A percentile compares a stretch with the other conserved stretches of the same genome.
phyloP scores from a whole-genome alignment of 1,140 invertebrate genomes.

The Whitmania pigra region DNA sequence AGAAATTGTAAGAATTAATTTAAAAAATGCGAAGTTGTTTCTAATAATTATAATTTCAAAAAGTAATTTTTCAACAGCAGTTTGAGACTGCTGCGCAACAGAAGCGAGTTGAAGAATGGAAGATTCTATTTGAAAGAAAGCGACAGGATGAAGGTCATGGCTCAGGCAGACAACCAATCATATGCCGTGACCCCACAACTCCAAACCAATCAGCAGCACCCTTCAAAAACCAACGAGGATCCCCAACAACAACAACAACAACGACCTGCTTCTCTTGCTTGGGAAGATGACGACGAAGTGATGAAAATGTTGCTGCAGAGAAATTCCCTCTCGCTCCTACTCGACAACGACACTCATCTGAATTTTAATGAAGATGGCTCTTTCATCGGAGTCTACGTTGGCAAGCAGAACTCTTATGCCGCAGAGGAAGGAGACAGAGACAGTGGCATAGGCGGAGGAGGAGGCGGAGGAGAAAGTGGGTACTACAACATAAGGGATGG shows the following conservation, averaged over 20 bases:
- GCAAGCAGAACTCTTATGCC: neutral
- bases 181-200: neutral
- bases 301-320: conserved; percentile 3
- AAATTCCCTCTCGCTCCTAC: conserved; percentile 2
- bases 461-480: neutral
- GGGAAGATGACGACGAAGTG: neutral
- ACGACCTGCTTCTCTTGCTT: conserved; percentile 7
- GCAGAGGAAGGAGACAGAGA: neutral
- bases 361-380: conserved; percentile 2
- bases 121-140: neutral
- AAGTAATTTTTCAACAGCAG: neutral
- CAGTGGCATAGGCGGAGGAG: conserved; percentile 3
- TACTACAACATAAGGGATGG: neutral
- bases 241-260: conserved; percentile 9
- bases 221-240: neutral
- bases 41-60: too few relatives aligned
- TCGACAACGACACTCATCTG: conserved; percentile 7
- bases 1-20: neutral
- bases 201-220: neutral
- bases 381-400: conserved; percentile 5
- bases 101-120: neutral
- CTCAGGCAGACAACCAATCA: too few relatives aligned
- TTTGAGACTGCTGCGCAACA: conserved; percentile 4
- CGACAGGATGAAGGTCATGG: neutral
- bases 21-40: neutral